Conservation (phyloP, 2,888 invertebrate species). For the Synergus laeviventris region DNA sequence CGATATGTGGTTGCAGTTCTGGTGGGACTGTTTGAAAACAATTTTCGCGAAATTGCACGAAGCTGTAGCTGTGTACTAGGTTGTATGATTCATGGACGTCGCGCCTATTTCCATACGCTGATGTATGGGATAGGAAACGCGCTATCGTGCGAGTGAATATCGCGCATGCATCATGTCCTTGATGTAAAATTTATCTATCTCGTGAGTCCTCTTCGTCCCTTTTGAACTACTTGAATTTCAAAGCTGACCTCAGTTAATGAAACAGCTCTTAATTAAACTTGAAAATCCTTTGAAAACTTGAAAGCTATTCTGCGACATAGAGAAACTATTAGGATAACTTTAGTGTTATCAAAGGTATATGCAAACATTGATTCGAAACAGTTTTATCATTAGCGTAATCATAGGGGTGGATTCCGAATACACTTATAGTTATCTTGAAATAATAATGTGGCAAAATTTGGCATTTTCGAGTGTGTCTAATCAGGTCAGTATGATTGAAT, state of each 20-base stretch:
- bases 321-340: background rate
- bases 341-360: background rate
- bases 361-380: background rate
- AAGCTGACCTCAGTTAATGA: background rate
- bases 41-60: background rate
- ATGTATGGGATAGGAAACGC: slow-evolving; percentile 3
- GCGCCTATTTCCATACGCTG: background rate
- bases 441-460: background rate
- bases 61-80: background rate
- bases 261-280: background rate
- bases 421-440: background rate
- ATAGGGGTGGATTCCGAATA: background rate
- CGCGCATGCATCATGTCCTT: background rate
- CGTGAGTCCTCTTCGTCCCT: background rate
- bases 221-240: background rate
- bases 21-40: background rate
- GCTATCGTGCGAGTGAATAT: background rate
- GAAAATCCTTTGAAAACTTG: background rate
- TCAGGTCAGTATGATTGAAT: too few relatives aligned
- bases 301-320: background rate
- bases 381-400: background rate
- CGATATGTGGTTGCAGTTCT: background rate
- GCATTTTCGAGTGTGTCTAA: too few relatives aligned
- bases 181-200: background rate
- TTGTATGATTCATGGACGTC: background rate